Percentiles rank a stretch among this genome's conserved stretches.
These are phyloP conservation scores for Pantherophis guttatus DNA, from an alignment of 2,113 vertebrate species.

Conservation along the genomic window DNA sequence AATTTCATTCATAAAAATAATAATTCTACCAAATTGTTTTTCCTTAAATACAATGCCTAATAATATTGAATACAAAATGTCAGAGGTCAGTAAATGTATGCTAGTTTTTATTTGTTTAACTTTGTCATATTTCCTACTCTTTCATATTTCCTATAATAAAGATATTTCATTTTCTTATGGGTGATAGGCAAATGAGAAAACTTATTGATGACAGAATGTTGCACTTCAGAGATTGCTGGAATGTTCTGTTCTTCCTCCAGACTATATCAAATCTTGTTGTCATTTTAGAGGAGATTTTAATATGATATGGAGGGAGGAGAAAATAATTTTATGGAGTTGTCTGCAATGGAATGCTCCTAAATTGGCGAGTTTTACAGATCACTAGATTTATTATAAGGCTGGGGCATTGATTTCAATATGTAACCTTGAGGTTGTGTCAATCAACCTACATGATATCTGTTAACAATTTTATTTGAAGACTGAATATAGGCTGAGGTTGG, in stretches of 20 bases:
- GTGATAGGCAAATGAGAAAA: neutral
- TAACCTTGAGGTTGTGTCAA: neutral
- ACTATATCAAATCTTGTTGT: neutral
- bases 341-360: neutral
- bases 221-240: neutral
- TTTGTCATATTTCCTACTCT: neutral
- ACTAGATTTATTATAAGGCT: neutral
- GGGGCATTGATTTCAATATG: neutral
- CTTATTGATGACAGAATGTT: neutral
- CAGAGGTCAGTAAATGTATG: neutral
- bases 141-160: neutral
- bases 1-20: neutral
- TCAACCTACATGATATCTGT: neutral
- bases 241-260: neutral
- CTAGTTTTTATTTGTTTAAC: neutral
- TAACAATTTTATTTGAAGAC: neutral
- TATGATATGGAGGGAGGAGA: neutral
- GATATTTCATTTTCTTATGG: neutral
- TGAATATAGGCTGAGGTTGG: neutral
- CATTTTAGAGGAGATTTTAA: neutral
- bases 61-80: neutral
- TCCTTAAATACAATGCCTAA: neutral
- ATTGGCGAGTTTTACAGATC: neutral
- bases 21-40: neutral
- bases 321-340: neutral